These are phyloP conservation scores for Diprion similis DNA, from an alignment of 1,140 invertebrate genomes.

Conservation along the genomic window DNA sequence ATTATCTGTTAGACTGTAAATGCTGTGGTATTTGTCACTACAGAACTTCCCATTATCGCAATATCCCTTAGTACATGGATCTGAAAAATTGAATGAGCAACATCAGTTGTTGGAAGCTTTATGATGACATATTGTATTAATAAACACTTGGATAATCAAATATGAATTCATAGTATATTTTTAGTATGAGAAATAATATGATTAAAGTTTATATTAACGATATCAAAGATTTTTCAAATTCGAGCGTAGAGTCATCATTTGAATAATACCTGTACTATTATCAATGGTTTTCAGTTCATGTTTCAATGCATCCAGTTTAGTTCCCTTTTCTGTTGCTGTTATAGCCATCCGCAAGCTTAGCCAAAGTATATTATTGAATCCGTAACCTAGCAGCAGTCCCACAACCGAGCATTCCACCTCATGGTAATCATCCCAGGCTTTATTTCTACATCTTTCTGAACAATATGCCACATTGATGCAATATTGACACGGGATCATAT, in stretches of 20 bases:
- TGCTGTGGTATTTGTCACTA: background rate
- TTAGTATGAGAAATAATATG: too few species aligned
- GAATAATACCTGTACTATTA: slow-evolving; percentile 39
- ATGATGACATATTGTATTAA: too few species aligned
- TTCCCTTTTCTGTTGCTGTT: slow-evolving; percentile 62
- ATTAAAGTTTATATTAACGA: too few species aligned
- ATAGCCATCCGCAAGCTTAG: slow-evolving; percentile 71
- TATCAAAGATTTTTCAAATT: too few species aligned
- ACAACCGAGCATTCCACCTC: slow-evolving; percentile 78
- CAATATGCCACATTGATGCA: slow-evolving; percentile 77
- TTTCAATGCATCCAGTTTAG: slow-evolving; percentile 56
- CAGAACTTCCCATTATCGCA: background rate
- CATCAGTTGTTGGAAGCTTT: too few species aligned
- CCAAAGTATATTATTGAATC: slow-evolving; percentile 70
- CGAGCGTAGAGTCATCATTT: background rate
- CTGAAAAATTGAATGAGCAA: background rate
- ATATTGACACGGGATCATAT: slow-evolving; percentile 68
- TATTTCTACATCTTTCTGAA: slow-evolving; percentile 68
- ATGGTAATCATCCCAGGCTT: slow-evolving; percentile 72
- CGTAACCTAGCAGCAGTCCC: slow-evolving; percentile 63
- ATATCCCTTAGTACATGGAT: background rate
- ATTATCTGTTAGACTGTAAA: background rate
- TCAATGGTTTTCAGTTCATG: slow-evolving; percentile 57
- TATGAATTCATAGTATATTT: too few species aligned
- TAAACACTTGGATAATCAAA: too few species aligned